Evolutionary conservation across 2,888 invertebrate species (phyloP), one percentile per base, ranked within the genome.

Genomic region (Lepidocyrtoides sp.): DNA sequence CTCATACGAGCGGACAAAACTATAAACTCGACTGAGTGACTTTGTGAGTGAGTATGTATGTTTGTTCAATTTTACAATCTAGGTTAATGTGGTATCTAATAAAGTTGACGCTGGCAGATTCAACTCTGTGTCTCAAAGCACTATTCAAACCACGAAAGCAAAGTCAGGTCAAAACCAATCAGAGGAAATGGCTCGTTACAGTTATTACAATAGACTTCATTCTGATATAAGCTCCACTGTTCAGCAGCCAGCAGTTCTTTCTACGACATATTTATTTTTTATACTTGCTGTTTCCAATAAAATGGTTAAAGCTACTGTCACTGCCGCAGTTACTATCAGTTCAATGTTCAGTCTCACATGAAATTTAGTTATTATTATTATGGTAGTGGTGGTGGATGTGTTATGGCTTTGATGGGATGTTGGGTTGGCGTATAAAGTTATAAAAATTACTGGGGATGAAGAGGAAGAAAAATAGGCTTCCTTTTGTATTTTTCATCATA

Each of bases 21-120:
- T 44, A 14, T 2, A 51, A 51, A 51, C 2, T 4, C 29, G 14
- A 8, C 29, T 32, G 2, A n/a, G 23, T 66, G 66, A 57, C 57
- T 54, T 2, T 2, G 20, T 44, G 44, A 72, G 44, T 66, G 63
- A 72, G 72, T 72, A 51, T 66, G 54, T 23, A 60, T 81, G 57
- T 85, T 85, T 85, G 79, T 63, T 54, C 88, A 88, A 69, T n/a
- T 88, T 88, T 88, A 51, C 88, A 81, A 88, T 88, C 54, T 88
- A 48, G 88, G 88, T 88, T 88, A 88, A 88, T 88, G 81, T 41
- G 41, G 29, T 69, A 81, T 79, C 88, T 79, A 88, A 88, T 88
- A 88, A 81, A 88, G 20, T 81, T 48, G 57, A 57, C n/a, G n/a
- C n/a, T n/a, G n/a, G n/a, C n/a, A 66, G 69, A 88, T 88, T 88